phyloP scores from a whole-genome alignment of 2,888 invertebrate species.

The Tethea ocularis region DNA sequence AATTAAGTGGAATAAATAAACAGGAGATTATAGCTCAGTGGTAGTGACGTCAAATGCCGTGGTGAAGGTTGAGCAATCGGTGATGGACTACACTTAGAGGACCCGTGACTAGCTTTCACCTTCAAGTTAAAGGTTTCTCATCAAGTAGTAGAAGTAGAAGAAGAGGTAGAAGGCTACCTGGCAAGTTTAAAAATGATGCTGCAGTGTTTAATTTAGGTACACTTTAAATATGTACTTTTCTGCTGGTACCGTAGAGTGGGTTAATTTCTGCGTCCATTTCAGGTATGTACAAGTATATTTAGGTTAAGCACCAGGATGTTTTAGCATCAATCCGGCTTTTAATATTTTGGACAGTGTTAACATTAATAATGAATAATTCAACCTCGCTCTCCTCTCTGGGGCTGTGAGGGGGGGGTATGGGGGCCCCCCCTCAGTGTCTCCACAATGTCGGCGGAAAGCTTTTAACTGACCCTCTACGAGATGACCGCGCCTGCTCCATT shows the following conservation, averaged over 20 bases:
- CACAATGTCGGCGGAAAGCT: constrained; percentile 27
- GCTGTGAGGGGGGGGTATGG: background rate
- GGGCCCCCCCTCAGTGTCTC: no score
- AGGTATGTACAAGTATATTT: background rate
- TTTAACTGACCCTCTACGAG: constrained; percentile 36
- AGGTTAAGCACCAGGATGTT: constrained; percentile 13
- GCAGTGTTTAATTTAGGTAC: background rate
- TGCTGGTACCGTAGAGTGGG: background rate
- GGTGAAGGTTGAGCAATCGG: no score
- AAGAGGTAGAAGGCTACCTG: no score
- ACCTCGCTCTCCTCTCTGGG: constrained; percentile 20
- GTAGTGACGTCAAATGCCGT: no score
- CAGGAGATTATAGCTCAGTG: background rate
- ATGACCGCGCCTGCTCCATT: constrained; percentile 33
- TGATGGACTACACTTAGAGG: no score
- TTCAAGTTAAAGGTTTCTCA: no score
- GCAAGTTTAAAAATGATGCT: no score
- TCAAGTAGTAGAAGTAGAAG: no score
- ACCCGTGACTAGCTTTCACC: no score
- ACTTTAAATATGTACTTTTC: background rate
- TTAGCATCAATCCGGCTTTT: constrained; percentile 30
- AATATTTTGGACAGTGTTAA: constrained; percentile 40
- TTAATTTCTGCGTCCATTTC: background rate
- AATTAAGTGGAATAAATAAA: background rate
- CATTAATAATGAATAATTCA: constrained; percentile 57